These are phyloP conservation scores for Tapirus indicus DNA, from an alignment of 2,797 vertebrate genomes.

Conservation along the genomic window DNA sequence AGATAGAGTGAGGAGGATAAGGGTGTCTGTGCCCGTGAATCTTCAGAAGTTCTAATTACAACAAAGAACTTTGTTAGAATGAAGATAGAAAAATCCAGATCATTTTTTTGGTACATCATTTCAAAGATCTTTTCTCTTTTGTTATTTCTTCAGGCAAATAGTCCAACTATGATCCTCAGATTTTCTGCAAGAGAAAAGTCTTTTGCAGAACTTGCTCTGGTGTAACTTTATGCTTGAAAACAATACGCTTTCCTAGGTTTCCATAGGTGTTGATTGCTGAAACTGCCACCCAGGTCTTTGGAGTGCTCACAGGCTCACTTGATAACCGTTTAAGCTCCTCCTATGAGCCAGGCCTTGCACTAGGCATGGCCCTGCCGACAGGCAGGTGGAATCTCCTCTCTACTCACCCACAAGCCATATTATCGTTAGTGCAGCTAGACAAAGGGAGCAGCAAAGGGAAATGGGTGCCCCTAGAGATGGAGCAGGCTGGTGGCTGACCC, in stretches of 20 bases:
- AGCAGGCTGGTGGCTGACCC: not conserved
- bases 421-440: not conserved
- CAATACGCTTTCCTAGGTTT: not conserved
- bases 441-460: slow-evolving; percentile 34
- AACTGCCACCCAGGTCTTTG: not conserved
- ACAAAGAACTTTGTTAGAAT: not conserved
- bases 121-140: slow-evolving; percentile 35
- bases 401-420: not conserved
- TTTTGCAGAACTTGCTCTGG: not conserved
- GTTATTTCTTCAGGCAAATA: slow-evolving; percentile 58
- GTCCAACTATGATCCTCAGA: not conserved
- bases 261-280: not conserved
- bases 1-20: not conserved
- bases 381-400: not conserved
- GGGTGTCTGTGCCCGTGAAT: rapidly evolving
- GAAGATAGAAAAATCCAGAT: not conserved
- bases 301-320: not conserved
- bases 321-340: not conserved
- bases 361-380: not conserved
- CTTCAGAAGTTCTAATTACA: not conserved
- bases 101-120: not conserved
- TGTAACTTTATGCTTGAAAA: slow-evolving; percentile 39
- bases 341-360: not conserved
- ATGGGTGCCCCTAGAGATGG: not conserved
- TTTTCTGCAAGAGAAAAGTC: slow-evolving; percentile 2